A percentile compares a stretch with the other conserved stretches of the same genome.
Evolutionary conservation across 2,113 vertebrate genomes (phyloP).

Genomic region (Eptatretus burgeri): DNA sequence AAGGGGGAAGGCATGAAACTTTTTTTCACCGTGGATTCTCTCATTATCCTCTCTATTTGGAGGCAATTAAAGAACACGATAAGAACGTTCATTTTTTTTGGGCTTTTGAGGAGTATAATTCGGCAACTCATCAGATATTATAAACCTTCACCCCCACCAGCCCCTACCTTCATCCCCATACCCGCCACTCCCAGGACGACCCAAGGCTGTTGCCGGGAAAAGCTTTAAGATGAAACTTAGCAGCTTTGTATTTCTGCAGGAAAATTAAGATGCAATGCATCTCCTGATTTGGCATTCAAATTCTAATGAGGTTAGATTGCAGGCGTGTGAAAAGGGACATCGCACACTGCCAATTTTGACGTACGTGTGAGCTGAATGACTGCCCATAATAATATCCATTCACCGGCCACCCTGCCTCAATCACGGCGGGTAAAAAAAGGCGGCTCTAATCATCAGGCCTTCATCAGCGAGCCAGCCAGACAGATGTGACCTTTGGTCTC

Average conservation of each 20-base stretch:
- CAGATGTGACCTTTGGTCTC: constrained; percentile 4
- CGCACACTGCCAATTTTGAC: constrained; percentile 6
- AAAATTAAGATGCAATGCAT: constrained; percentile 3
- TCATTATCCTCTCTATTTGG: too few relatives aligned
- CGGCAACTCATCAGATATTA: too few relatives aligned
- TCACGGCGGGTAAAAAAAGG: constrained; percentile 5
- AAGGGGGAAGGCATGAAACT: too few relatives aligned
- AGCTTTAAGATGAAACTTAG: too few relatives aligned
- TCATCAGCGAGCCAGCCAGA: constrained; percentile 5
- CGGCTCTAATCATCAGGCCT: constrained; percentile 6
- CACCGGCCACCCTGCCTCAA: constrained; percentile 4
- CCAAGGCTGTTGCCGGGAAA: too few relatives aligned
- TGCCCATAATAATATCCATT: constrained; percentile 6
- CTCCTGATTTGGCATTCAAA: constrained; percentile 6
- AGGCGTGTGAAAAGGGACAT: constrained; percentile 5
- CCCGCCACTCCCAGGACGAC: too few relatives aligned
- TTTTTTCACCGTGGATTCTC: too few relatives aligned
- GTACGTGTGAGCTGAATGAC: constrained; percentile 5
- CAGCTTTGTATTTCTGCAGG: not conserved
- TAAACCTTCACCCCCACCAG: too few relatives aligned
- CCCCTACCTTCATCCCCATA: too few relatives aligned
- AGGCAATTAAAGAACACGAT: too few relatives aligned
- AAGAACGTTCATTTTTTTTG: too few relatives aligned
- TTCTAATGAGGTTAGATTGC: constrained; percentile 5
- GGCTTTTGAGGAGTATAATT: too few relatives aligned